Evolutionary conservation across 2,797 vertebrate genomes (phyloP).

Genomic region (Silurus lanzhouensis): DNA sequence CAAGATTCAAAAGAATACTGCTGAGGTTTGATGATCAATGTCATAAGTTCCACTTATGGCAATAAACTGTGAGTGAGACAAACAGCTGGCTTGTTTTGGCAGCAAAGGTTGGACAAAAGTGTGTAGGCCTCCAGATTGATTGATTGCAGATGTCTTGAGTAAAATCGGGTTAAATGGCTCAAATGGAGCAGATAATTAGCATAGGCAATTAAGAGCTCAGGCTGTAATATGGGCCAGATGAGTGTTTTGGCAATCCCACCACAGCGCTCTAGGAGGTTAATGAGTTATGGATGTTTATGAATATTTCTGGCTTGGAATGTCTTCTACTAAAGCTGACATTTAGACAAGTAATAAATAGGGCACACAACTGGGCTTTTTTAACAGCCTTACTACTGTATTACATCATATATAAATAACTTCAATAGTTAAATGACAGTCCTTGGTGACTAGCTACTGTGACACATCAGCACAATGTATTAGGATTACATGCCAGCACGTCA

Average conservation of each 20-base stretch:
- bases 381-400: conserved; percentile 18
- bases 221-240: conserved; percentile 45
- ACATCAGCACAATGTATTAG: neutral
- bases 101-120: conserved; percentile 33
- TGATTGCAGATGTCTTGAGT: conserved; percentile 35
- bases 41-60: conserved; percentile 31
- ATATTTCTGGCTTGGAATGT: conserved; percentile 32
- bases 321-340: conserved; percentile 34
- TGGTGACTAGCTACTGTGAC: neutral
- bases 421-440: conserved; percentile 16
- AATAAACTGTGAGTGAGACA: conserved; percentile 44
- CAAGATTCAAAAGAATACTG: conserved; percentile 17
- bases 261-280: conserved; percentile 36
- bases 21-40: conserved; percentile 26
- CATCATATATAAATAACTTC: neutral
- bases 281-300: conserved; percentile 33
- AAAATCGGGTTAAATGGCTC: conserved; percentile 42
- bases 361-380: neutral
- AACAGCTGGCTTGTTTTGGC: conserved; percentile 52
- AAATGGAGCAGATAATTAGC: conserved; percentile 49
- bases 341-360: conserved; percentile 1
- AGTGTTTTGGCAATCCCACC: conserved; percentile 39
- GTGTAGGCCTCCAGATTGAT: conserved; percentile 36
- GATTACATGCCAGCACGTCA: neutral
- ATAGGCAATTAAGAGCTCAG: conserved; percentile 49